A percentile compares a stretch with the other conserved stretches of the same genome.
These are phyloP conservation scores for Sebastes iracundus DNA, from an alignment of 2,797 vertebrate genomes.

Conservation along the genomic window DNA sequence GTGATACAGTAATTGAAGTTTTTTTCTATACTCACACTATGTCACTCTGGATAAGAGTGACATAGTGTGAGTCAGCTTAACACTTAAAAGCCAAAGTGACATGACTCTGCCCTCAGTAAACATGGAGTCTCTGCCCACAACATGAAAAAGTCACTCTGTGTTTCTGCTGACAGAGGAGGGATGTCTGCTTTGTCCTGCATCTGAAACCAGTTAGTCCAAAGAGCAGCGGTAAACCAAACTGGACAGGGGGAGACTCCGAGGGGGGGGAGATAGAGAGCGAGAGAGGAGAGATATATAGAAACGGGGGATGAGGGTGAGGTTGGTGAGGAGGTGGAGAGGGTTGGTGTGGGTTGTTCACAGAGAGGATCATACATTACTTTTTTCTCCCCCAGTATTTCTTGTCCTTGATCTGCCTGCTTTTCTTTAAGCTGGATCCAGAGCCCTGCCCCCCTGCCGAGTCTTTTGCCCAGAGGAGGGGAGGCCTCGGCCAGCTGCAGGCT, in stretches of 20 bases:
- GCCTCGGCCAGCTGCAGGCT: conserved; percentile 74
- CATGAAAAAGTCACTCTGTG: conserved; percentile 35
- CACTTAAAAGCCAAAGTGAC: not conserved
- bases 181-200: conserved; percentile 37
- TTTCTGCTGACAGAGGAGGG: conserved; percentile 13
- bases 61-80: not conserved
- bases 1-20: not conserved
- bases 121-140: conserved; percentile 5
- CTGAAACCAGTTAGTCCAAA: conserved; percentile 66
- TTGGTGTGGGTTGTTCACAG: conserved; percentile 63
- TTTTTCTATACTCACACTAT: not conserved
- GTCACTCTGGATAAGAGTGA: not conserved
- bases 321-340: conserved; percentile 46
- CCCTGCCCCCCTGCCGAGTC: conserved; percentile 72
- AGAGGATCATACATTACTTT: conserved; percentile 73
- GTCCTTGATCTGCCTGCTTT: conserved; percentile 81
- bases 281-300: conserved; percentile 37
- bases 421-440: conserved; percentile 81
- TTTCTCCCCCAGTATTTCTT: conserved; percentile 71
- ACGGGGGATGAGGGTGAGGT: conserved; percentile 23
- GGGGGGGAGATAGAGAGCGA: not conserved
- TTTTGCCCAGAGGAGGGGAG: conserved; percentile 73
- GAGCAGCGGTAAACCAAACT: conserved; percentile 41
- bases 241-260: not conserved
- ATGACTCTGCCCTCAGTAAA: conserved; percentile 4